Conservation (phyloP, 30 jellyfish, hydroid and myxozoan species). For the Calvadosia cruxmelitensis region DNA sequence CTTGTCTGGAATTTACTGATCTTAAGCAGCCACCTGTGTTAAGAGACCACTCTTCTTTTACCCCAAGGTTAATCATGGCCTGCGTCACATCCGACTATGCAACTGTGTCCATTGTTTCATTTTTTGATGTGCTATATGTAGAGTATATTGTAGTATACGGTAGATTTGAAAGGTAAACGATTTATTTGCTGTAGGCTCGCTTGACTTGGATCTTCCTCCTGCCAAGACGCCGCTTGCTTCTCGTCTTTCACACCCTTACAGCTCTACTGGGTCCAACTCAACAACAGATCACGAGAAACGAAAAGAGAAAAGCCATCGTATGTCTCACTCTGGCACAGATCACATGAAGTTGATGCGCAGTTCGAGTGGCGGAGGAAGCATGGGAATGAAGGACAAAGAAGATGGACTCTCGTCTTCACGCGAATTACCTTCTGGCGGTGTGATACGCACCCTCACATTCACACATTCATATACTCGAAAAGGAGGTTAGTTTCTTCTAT, state of each 20-base stretch:
- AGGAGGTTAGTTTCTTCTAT: constrained; percentile 46
- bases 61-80: too few species aligned
- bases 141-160: too few species aligned
- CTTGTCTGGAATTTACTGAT: too few species aligned
- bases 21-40: too few species aligned
- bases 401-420: constrained; percentile 33
- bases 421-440: constrained; percentile 65
- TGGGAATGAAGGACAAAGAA: constrained; percentile 50
- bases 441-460: constrained; percentile 38
- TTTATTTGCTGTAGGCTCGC: too few species aligned
- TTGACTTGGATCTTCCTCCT: too few species aligned
- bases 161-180: too few species aligned
- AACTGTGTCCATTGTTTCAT: too few species aligned
- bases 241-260: background rate
- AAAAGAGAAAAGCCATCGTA: background rate
- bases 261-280: background rate
- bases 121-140: too few species aligned
- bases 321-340: background rate
- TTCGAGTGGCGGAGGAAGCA: background rate
- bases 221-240: background rate
- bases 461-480: constrained; percentile 70
- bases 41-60: too few species aligned
- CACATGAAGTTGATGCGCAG: background rate
- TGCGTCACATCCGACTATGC: too few species aligned
- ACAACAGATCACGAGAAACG: background rate